A percentile compares a stretch with the other conserved stretches of the same genome.
phyloP scores from a whole-genome alignment of 2,797 vertebrate species.

The Smutsia gigantea region DNA sequence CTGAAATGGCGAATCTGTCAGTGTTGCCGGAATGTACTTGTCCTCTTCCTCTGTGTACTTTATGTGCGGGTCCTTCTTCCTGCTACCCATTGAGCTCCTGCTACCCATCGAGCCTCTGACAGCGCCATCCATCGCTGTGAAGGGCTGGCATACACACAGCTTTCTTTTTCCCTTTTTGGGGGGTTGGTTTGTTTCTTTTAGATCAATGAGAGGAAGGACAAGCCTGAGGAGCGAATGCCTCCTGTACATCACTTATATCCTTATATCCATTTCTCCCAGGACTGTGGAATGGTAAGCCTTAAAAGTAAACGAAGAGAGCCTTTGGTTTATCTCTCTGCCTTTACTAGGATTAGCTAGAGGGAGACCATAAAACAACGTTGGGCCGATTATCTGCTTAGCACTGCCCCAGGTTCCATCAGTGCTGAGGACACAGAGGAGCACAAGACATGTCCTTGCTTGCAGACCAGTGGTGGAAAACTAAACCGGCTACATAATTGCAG shows the following conservation, averaged over 20 bases:
- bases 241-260: neutral
- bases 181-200: constrained; percentile 65
- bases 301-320: neutral
- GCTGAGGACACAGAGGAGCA: neutral
- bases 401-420: neutral
- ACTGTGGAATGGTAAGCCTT: neutral
- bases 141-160: neutral
- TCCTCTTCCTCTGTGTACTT: constrained; percentile 74
- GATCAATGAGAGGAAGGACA: constrained; percentile 33
- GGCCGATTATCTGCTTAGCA: neutral
- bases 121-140: constrained; percentile 15
- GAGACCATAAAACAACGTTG: neutral
- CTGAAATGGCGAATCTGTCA: constrained; percentile 35
- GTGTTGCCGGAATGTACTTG: constrained; percentile 28
- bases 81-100: neutral
- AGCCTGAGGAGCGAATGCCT: constrained; percentile 44
- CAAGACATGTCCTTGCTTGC: neutral
- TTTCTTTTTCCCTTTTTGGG: neutral
- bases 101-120: constrained; percentile 58
- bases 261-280: neutral
- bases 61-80: constrained; percentile 58
- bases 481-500: neutral
- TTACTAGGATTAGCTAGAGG: neutral
- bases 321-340: neutral
- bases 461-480: neutral